A percentile compares a stretch with the other conserved stretches of the same genome.
Conservation (phyloP, 2,888 invertebrate genomes). For the Mylabris sibirica region DNA sequence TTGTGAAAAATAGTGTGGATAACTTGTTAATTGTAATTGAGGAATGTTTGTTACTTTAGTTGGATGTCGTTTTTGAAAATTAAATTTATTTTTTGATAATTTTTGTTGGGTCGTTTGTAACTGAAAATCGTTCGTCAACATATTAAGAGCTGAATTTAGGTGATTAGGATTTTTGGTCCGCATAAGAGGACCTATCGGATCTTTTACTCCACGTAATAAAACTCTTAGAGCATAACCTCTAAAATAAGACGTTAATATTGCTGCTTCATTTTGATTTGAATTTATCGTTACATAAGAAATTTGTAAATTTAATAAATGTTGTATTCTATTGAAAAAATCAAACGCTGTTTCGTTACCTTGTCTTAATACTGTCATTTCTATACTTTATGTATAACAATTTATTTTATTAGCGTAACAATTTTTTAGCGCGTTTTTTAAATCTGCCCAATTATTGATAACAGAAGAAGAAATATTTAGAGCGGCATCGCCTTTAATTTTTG, state of each 20-base stretch:
- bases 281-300: constrained; percentile 15
- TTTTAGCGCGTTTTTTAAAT: constrained; percentile 30
- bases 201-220: constrained; percentile 19
- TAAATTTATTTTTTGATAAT: not conserved
- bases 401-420: constrained; percentile 33
- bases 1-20: not conserved
- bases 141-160: not conserved
- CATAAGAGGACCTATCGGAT: constrained; percentile 26
- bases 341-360: constrained; percentile 33
- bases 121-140: not conserved
- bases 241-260: constrained; percentile 13
- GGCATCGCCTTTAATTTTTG: constrained; percentile 32
- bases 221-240: constrained; percentile 20
- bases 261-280: not conserved
- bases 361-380: constrained; percentile 32
- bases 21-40: constrained; percentile 10
- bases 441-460: constrained; percentile 25
- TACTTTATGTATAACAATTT: constrained; percentile 28
- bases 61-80: not conserved
- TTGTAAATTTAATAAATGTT: constrained; percentile 27
- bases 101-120: not conserved
- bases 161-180: constrained; percentile 23
- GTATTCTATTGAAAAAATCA: constrained; percentile 30
- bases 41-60: not conserved
- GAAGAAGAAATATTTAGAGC: constrained; percentile 28